phyloP scores from a whole-genome alignment of 2,113 vertebrate genomes.

The Salvelinus fontinalis region DNA sequence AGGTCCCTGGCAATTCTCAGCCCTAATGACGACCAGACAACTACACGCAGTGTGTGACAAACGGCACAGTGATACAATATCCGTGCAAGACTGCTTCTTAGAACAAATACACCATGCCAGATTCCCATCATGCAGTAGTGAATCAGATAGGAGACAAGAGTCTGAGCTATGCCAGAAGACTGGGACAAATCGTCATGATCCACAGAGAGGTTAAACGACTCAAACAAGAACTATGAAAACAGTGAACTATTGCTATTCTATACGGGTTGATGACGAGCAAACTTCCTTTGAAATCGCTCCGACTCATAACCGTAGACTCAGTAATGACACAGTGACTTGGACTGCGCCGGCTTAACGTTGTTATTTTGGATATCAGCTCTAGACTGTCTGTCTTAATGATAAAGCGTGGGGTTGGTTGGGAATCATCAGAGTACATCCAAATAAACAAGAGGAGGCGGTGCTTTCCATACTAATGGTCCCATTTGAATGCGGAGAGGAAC shows the following conservation, averaged over 20 bases:
- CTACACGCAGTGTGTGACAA: no score
- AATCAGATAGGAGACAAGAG: background rate
- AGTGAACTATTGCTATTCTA: no score
- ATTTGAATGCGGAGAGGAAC: constrained; percentile 12
- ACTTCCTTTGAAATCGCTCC: no score
- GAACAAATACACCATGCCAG: background rate
- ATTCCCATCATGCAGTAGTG: background rate
- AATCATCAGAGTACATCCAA: constrained; percentile 18
- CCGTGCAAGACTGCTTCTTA: background rate
- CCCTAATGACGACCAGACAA: no score
- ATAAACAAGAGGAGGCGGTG: constrained; percentile 32
- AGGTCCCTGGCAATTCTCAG: no score
- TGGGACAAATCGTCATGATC: background rate
- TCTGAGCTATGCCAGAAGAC: background rate
- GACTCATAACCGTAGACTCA: background rate
- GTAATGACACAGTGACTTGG: background rate
- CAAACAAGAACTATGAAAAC: background rate
- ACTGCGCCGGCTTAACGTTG: background rate
- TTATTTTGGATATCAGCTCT: constrained; percentile 3
- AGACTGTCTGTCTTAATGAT: constrained; percentile 9
- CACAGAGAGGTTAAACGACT: background rate
- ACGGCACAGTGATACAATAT: no score
- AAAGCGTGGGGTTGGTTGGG: constrained; percentile 9
- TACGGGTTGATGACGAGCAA: no score
- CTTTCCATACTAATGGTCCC: constrained; percentile 19